These are phyloP conservation scores for Andricus curvator DNA, from an alignment of 2,888 invertebrate species.

Conservation along the genomic window DNA sequence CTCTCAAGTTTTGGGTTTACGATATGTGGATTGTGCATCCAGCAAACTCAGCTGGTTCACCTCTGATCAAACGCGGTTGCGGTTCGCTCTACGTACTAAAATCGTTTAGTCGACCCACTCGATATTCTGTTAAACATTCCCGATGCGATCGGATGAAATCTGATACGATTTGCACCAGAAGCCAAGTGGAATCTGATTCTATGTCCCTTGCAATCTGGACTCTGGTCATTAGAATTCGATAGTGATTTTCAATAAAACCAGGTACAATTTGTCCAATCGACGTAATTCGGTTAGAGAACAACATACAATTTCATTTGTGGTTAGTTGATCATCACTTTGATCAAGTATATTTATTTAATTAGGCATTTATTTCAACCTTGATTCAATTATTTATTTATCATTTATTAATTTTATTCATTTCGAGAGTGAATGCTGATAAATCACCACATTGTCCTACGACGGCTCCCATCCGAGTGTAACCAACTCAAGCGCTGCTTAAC, in stretches of 20 bases:
- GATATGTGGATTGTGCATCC: constrained; percentile 1
- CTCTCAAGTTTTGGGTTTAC: constrained; percentile 14
- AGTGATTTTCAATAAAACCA: constrained; percentile 26
- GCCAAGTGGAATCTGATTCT: constrained; percentile 34
- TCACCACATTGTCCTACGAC: no score
- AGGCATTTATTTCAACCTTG: not conserved
- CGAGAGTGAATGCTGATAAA: no score
- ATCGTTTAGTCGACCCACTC: constrained; percentile 24
- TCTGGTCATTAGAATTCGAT: constrained; percentile 29
- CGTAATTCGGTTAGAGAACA: not conserved
- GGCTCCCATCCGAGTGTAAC: no score
- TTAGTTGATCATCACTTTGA: not conserved
- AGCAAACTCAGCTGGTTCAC: constrained; percentile 29
- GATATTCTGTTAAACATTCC: constrained; percentile 37
- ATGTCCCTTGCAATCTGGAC: constrained; percentile 20
- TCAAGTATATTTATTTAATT: not conserved
- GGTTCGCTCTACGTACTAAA: constrained; percentile 27
- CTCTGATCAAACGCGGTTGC: constrained; percentile 19
- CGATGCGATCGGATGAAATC: constrained; percentile 31
- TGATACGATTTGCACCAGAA: constrained; percentile 29
- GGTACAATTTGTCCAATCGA: not conserved
- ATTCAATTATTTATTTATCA: no score
- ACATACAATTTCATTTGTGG: not conserved
- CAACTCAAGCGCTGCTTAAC: no score
- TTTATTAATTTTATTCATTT: no score